Percentiles rank a stretch among this genome's conserved stretches.
phyloP scores from a whole-genome alignment of 2,113 vertebrate genomes.

The Petromus typicus region DNA sequence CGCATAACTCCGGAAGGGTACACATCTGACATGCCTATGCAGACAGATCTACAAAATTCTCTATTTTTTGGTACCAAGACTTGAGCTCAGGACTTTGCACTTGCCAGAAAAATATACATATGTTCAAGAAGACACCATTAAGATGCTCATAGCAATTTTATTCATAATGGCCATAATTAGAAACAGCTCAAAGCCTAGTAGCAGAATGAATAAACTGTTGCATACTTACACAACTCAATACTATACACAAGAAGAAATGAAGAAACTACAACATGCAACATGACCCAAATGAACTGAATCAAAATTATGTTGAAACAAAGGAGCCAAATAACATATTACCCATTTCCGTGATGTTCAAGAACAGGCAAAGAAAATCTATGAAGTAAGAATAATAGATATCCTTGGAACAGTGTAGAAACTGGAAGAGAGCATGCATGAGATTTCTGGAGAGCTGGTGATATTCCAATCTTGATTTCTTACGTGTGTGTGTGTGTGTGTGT shows the following conservation, averaged over 20 bases:
- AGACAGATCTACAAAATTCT: too few species aligned
- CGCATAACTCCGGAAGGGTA: too few species aligned
- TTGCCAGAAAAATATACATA: background rate
- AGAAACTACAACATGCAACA: slow-evolving; percentile 59
- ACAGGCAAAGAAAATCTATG: slow-evolving; percentile 3
- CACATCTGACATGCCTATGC: too few species aligned
- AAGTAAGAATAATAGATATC: background rate
- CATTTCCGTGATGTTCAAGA: slow-evolving; percentile 57
- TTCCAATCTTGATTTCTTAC: slow-evolving; percentile 39
- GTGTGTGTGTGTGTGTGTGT: background rate
- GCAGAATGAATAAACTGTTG: background rate
- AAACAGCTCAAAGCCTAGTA: slow-evolving; percentile 63
- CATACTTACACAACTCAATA: slow-evolving; percentile 48
- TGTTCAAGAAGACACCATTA: slow-evolving; percentile 36
- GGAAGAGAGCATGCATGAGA: background rate
- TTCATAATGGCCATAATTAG: slow-evolving; percentile 61
- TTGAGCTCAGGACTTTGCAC: too few species aligned
- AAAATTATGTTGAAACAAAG: slow-evolving; percentile 33
- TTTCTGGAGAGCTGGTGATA: slow-evolving; percentile 19
- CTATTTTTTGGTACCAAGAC: too few species aligned
- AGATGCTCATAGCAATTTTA: slow-evolving; percentile 71
- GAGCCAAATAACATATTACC: background rate
- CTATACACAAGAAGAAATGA: slow-evolving; percentile 46
- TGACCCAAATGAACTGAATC: background rate
- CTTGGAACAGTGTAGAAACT: background rate